A percentile compares a stretch with the other conserved stretches of the same genome.
Evolutionary conservation across 2,113 vertebrate species (phyloP).

Genomic region (Lasiurus cinereus): DNA sequence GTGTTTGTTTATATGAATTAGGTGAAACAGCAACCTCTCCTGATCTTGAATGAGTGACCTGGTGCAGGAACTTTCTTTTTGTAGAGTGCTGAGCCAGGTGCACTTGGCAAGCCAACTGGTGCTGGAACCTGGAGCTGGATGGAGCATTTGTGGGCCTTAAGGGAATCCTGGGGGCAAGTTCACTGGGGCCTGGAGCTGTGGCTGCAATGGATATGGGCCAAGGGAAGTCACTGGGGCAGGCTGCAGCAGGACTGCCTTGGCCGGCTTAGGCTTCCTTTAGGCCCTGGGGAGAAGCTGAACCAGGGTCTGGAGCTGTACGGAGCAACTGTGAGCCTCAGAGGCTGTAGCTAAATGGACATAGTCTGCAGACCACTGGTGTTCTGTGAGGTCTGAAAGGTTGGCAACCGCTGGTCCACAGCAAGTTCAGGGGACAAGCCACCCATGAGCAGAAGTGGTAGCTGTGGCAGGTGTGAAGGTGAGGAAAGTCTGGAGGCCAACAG

Average conservation of each 20-base stretch:
- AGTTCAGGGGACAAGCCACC: not conserved
- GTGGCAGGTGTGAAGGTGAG: not conserved
- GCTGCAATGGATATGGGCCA: not conserved
- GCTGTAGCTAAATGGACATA: not conserved
- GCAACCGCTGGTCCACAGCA: too few relatives aligned
- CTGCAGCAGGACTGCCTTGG: not conserved
- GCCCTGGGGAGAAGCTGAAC: not conserved
- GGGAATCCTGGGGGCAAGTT: not conserved
- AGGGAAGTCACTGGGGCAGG: not conserved
- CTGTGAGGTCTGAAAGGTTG: too few relatives aligned
- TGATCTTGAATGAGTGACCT: not conserved
- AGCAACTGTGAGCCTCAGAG: not conserved
- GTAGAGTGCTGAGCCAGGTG: not conserved
- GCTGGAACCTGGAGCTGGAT: not conserved
- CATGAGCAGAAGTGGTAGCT: not conserved
- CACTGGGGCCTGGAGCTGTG: not conserved
- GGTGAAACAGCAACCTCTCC: not conserved
- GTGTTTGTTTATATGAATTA: too few relatives aligned
- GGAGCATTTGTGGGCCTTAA: not conserved
- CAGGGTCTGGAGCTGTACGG: not conserved
- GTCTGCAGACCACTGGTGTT: too few relatives aligned
- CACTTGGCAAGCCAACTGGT: not conserved
- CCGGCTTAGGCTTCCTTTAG: not conserved
- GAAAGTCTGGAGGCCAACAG: not conserved
- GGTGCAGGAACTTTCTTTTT: not conserved